Percentiles rank a stretch among this genome's conserved stretches.
These are phyloP conservation scores for Drosophila austrosaltans DNA, from an alignment of 2,888 invertebrate genomes.

Conservation along the genomic window DNA sequence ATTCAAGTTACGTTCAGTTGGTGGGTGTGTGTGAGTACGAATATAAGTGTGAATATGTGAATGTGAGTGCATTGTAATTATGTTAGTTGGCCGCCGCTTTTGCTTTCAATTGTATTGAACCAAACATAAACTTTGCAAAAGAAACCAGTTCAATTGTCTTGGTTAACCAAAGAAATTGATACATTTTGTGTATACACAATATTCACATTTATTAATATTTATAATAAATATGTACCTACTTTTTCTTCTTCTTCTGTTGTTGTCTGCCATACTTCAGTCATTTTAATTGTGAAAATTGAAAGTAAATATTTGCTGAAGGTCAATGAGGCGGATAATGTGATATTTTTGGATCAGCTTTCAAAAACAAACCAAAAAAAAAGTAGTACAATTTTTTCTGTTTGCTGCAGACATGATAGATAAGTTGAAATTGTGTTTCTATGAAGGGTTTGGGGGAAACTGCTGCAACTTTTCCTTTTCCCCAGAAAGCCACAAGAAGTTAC, in stretches of 20 bases:
- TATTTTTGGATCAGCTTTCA: slow-evolving; percentile 75
- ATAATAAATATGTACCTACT: slow-evolving; percentile 23
- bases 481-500: slow-evolving; percentile 29
- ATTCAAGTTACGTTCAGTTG: slow-evolving; percentile 69
- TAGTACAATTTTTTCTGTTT: slow-evolving; percentile 24
- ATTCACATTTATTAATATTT: slow-evolving; percentile 41
- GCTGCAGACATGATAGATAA: not conserved
- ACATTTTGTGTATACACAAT: slow-evolving; percentile 44
- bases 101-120: slow-evolving; percentile 68
- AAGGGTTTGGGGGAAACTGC: not conserved
- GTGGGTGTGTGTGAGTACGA: slow-evolving; percentile 70
- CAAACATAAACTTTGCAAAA: slow-evolving; percentile 13
- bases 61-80: slow-evolving; percentile 64
- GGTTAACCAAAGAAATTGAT: slow-evolving; percentile 73
- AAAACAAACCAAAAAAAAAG: slow-evolving; percentile 46
- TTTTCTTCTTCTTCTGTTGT: slow-evolving; percentile 19
- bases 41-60: slow-evolving; percentile 38
- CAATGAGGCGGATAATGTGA: slow-evolving; percentile 52
- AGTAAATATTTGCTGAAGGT: slow-evolving; percentile 74
- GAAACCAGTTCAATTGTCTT: slow-evolving; percentile 40
- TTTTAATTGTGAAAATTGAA: slow-evolving; percentile 68
- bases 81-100: slow-evolving; percentile 77
- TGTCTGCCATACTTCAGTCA: slow-evolving; percentile 44
- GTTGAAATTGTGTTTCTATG: not conserved
- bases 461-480: slow-evolving; percentile 29